phyloP scores from a whole-genome alignment of 2,113 vertebrate species.

The Chascanopsetta lugubris region DNA sequence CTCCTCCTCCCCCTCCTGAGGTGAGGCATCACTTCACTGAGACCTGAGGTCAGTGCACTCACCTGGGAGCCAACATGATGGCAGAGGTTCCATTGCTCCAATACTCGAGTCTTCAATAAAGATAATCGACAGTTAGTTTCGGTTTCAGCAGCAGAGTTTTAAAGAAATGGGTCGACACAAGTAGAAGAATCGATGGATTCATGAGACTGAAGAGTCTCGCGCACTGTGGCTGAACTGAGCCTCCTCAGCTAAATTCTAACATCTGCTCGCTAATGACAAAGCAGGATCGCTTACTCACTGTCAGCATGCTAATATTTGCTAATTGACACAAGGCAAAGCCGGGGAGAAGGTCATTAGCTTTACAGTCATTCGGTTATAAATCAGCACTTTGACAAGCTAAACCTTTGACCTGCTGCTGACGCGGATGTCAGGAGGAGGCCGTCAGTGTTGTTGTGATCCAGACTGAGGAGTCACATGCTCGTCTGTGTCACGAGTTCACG shows the following conservation, averaged over 20 bases:
- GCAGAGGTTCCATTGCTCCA: background rate
- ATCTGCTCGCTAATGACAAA: background rate
- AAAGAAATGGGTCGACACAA: background rate
- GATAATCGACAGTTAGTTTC: background rate
- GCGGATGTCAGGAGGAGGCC: background rate
- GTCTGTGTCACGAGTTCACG: background rate
- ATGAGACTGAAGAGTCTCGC: background rate
- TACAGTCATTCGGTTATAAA: background rate
- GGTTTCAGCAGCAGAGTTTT: too few species aligned
- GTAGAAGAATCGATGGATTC: background rate
- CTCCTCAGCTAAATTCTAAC: background rate
- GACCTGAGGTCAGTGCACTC: constrained; percentile 20
- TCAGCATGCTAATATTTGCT: background rate
- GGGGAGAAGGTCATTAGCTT: background rate
- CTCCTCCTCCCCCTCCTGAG: constrained; percentile 44
- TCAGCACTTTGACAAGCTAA: background rate
- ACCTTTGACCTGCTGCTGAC: background rate
- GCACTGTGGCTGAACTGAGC: too few species aligned
- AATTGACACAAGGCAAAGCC: background rate
- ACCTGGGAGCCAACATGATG: background rate
- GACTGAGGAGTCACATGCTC: too few species aligned
- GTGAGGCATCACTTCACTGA: constrained; percentile 21
- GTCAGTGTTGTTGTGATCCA: background rate
- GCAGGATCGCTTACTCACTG: background rate
- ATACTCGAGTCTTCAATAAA: background rate